Evolutionary conservation across 2,888 invertebrate genomes (phyloP).

Genomic region (Drosophila falleni): DNA sequence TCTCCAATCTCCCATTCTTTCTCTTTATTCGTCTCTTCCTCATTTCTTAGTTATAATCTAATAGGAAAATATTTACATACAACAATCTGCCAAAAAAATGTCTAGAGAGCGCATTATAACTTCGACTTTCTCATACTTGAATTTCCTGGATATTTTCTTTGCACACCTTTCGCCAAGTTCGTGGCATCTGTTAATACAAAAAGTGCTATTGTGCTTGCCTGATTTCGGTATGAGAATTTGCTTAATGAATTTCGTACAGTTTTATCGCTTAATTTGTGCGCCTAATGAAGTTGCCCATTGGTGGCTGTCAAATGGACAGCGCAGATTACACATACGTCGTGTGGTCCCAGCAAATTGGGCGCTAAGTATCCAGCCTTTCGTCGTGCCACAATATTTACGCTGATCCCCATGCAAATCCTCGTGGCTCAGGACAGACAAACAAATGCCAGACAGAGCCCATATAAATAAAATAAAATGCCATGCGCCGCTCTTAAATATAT

Average conservation of each 20-base stretch:
- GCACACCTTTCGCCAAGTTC: slow-evolving; percentile 64
- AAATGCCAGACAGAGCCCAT: slow-evolving; percentile 52
- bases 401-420: slow-evolving; percentile 52
- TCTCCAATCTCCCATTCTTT: not conserved
- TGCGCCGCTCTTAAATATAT: slow-evolving; percentile 61
- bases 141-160: slow-evolving; percentile 28
- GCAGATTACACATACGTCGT: slow-evolving; percentile 69
- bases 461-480: slow-evolving; percentile 59
- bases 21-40: not conserved
- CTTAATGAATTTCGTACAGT: slow-evolving; percentile 77
- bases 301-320: slow-evolving; percentile 54
- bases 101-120: slow-evolving; percentile 21
- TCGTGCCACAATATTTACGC: slow-evolving; percentile 59
- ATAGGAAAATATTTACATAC: not conserved
- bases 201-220: slow-evolving; percentile 25
- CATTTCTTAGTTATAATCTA: not conserved
- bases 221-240: slow-evolving; percentile 65
- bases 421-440: slow-evolving; percentile 50
- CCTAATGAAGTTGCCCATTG: slow-evolving; percentile 75
- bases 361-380: slow-evolving; percentile 30
- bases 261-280: slow-evolving; percentile 77
- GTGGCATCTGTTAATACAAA: slow-evolving; percentile 28
- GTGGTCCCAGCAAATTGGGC: slow-evolving; percentile 60
- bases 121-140: slow-evolving; percentile 8
- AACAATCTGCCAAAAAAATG: slow-evolving; percentile 1